phyloP scores from a whole-genome alignment of 1,140 invertebrate species.

The Diprion similis region DNA sequence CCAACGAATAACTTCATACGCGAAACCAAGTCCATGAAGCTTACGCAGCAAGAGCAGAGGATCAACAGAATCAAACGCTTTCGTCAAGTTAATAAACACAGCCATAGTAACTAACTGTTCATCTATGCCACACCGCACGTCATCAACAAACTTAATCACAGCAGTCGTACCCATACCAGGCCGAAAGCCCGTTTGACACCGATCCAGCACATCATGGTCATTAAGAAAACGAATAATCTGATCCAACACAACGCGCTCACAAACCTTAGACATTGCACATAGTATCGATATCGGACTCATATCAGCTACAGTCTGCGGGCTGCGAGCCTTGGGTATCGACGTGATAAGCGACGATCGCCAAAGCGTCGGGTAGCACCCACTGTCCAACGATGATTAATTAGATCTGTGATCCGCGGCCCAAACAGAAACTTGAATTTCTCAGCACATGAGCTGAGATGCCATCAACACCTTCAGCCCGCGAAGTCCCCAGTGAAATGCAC shows the following conservation, averaged over 20 bases:
- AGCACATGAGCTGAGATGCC: neutral
- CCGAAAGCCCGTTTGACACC: conserved; percentile 19
- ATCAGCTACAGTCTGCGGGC: neutral
- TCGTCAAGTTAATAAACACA: conserved; percentile 25
- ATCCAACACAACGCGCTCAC: conserved; percentile 13
- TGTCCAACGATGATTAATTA: conserved; percentile 14
- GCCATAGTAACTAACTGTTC: conserved; percentile 10
- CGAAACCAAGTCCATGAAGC: conserved; percentile 14
- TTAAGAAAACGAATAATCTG: conserved; percentile 11
- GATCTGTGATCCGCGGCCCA: neutral
- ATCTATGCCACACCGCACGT: conserved; percentile 19
- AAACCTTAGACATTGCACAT: conserved; percentile 19
- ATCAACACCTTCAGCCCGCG: neutral
- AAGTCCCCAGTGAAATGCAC: neutral
- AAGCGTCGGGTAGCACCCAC: neutral
- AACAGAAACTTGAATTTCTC: neutral
- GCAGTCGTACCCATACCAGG: conserved; percentile 17
- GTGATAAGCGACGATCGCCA: conserved; percentile 7
- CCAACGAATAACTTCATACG: neutral
- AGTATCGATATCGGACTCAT: conserved; percentile 19
- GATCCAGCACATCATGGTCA: neutral
- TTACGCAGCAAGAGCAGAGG: conserved; percentile 21
- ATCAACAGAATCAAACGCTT: conserved; percentile 28
- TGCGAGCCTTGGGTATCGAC: neutral
- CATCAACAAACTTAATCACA: conserved; percentile 21